A percentile compares a stretch with the other conserved stretches of the same genome.
Conservation (phyloP, 92 coral and sea anemone species). For the Phenganax subtilis region DNA sequence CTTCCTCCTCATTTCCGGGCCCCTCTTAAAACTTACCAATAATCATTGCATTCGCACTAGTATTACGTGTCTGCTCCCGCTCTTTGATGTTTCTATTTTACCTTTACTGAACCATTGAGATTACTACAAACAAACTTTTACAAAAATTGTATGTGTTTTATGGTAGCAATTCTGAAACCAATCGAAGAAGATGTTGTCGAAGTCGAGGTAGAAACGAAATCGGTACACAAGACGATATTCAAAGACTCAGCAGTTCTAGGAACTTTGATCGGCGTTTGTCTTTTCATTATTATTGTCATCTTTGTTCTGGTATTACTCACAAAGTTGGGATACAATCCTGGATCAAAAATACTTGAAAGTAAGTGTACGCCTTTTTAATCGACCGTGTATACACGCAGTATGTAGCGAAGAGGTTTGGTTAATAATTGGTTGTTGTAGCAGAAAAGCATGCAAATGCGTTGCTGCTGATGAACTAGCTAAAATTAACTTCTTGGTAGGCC, state of each 20-base stretch:
- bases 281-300: conserved; percentile 71
- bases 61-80: no score
- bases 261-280: conserved; percentile 76
- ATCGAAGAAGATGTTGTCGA: conserved; percentile 45
- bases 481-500: no score
- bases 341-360: conserved; percentile 73
- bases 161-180: conserved; percentile 47
- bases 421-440: no score
- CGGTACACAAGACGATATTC: conserved; percentile 44
- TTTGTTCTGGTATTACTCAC: conserved; percentile 66
- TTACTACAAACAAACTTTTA: not conserved
- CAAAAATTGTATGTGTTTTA: not conserved
- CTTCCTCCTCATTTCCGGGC: no score
- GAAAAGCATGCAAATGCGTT: no score
- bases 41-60: no score
- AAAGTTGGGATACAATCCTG: conserved; percentile 64
- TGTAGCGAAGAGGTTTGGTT: no score
- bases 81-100: no score
- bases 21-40: no score
- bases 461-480: no score
- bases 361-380: not conserved
- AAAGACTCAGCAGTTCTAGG: conserved; percentile 80
- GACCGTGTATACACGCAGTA: no score
- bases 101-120: no score
- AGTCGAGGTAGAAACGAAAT: conserved; percentile 12